These are phyloP conservation scores for Bugulina stolonifera DNA, from an alignment of 2,888 invertebrate genomes.

Conservation along the genomic window DNA sequence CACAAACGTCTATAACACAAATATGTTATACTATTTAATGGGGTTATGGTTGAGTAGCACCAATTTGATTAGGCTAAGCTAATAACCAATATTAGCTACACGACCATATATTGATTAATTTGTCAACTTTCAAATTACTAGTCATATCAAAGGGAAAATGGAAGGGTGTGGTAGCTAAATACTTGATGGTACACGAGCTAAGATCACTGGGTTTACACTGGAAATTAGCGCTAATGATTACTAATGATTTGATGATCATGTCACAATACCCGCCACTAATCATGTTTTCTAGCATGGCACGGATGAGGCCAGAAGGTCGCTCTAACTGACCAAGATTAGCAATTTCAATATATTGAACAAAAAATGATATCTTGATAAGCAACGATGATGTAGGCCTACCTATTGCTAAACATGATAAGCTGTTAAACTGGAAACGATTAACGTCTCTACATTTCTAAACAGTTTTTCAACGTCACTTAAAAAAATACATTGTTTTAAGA, in stretches of 20 bases:
- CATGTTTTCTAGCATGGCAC: too few relatives aligned
- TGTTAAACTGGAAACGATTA: too few relatives aligned
- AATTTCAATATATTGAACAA: too few relatives aligned
- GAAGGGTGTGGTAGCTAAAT: neutral
- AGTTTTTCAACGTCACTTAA: too few relatives aligned
- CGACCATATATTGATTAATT: neutral
- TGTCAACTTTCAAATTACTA: slow-evolving; percentile 7
- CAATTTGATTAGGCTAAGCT: neutral
- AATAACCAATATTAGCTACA: neutral
- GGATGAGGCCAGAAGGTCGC: too few relatives aligned
- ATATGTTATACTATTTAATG: neutral
- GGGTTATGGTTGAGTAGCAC: neutral
- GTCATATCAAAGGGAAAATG: neutral
- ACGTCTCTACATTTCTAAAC: too few relatives aligned
- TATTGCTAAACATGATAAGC: too few relatives aligned
- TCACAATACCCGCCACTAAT: too few relatives aligned
- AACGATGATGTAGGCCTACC: too few relatives aligned
- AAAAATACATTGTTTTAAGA: too few relatives aligned
- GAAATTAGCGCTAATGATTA: neutral
- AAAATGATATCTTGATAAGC: too few relatives aligned
- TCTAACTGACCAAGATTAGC: too few relatives aligned
- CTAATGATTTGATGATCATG: neutral
- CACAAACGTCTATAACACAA: neutral
- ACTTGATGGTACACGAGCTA: neutral
- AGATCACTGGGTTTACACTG: neutral